These are phyloP conservation scores for Neotoma lepida DNA, from an alignment of 2,113 vertebrate species.

Conservation along the genomic window DNA sequence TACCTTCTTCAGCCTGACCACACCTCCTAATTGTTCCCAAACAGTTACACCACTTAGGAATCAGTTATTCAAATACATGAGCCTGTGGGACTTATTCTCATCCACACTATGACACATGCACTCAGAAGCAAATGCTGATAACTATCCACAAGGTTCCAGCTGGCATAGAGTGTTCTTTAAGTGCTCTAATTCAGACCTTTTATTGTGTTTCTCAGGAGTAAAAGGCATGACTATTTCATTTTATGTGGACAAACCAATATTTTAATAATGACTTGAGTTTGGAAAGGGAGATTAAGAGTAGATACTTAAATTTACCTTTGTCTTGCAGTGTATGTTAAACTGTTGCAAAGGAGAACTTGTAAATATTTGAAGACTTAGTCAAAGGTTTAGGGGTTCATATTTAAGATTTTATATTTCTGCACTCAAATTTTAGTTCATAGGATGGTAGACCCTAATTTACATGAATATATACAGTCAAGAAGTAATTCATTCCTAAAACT, in stretches of 20 bases:
- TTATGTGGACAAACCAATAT: not conserved
- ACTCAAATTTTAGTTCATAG: not conserved
- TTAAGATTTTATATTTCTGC: not conserved
- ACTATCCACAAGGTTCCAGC: not conserved
- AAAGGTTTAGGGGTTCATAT: not conserved
- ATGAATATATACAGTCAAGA: not conserved
- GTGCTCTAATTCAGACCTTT: rapidly evolving
- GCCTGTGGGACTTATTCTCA: not conserved
- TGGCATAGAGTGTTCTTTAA: not conserved
- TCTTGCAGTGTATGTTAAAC: not conserved
- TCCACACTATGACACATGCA: not conserved
- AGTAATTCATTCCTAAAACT: not conserved
- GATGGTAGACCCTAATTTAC: not conserved
- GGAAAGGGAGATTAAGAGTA: not conserved
- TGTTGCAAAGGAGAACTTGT: not conserved
- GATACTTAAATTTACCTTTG: not conserved
- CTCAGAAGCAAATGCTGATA: not conserved
- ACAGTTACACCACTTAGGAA: not conserved
- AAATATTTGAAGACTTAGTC: not conserved
- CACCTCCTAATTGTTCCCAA: not conserved
- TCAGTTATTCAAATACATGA: not conserved
- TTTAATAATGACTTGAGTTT: not conserved
- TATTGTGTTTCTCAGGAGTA: not conserved
- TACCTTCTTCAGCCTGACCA: not conserved
- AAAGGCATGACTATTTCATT: not conserved